phyloP scores from a whole-genome alignment of 2,113 vertebrate species.

The Rynchops niger region DNA sequence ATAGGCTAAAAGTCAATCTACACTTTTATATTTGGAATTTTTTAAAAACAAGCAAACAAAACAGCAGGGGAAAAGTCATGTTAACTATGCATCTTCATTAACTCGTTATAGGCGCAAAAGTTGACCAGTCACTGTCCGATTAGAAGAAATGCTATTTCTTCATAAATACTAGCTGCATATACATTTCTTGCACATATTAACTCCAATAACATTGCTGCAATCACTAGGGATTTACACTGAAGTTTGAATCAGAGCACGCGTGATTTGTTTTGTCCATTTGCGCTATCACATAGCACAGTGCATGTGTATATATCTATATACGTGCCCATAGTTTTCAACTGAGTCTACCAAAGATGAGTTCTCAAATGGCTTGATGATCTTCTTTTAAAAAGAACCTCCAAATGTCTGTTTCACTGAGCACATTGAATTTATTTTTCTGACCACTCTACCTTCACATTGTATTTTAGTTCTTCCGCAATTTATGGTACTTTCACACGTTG shows the following conservation, averaged over 20 bases:
- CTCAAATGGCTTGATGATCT: not conserved
- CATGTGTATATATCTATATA: rapidly evolving
- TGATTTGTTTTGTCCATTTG: not conserved
- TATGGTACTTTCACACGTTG: not conserved
- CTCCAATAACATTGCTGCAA: not conserved
- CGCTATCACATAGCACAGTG: rapidly evolving
- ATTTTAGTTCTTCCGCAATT: not conserved
- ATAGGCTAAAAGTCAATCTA: not conserved
- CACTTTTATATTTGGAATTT: not conserved
- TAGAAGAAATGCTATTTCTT: not conserved
- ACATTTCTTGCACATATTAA: not conserved
- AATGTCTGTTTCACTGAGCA: not conserved
- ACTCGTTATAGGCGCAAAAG: not conserved
- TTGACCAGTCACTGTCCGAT: not conserved
- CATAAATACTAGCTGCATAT: not conserved
- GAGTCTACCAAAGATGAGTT: not conserved
- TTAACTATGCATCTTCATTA: not conserved
- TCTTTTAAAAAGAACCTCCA: not conserved
- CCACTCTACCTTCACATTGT: not conserved
- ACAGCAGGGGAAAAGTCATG: not conserved
- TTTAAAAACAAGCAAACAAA: not conserved
- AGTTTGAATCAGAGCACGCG: not conserved
- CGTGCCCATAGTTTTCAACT: not conserved
- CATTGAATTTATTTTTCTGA: not conserved
- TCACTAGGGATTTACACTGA: rapidly evolving